phyloP scores from a whole-genome alignment of 1,140 invertebrate genomes.

The Orussus abietinus region DNA sequence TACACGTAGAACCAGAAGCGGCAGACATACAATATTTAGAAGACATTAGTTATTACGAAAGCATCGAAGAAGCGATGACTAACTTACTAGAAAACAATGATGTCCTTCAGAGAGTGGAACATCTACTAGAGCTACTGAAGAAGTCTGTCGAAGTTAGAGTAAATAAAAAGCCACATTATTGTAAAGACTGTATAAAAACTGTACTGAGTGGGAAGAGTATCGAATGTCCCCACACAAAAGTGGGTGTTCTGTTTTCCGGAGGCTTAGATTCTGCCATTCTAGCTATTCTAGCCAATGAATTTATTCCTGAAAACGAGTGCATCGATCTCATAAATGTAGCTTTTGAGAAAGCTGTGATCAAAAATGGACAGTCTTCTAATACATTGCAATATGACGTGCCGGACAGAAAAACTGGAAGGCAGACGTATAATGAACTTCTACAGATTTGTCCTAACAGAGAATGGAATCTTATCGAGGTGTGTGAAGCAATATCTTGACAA shows the following conservation, averaged over 20 bases:
- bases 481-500: no score
- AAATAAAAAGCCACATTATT: slow-evolving; percentile 62
- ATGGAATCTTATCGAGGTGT: slow-evolving; percentile 70
- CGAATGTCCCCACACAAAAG: slow-evolving; percentile 66
- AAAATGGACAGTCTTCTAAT: slow-evolving; percentile 25
- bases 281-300: slow-evolving; percentile 74
- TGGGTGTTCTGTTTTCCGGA: slow-evolving; percentile 90
- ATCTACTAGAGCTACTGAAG: slow-evolving; percentile 57
- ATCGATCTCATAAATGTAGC: slow-evolving; percentile 97
- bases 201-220: slow-evolving; percentile 21
- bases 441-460: slow-evolving; percentile 64
- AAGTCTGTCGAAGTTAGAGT: slow-evolving; percentile 64
- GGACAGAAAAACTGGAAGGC: slow-evolving; percentile 73
- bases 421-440: slow-evolving; percentile 71
- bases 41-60: slow-evolving; percentile 37
- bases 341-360: slow-evolving; percentile 64
- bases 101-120: slow-evolving; percentile 49
- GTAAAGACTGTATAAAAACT: slow-evolving; percentile 60
- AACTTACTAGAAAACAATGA: slow-evolving; percentile 43
- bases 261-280: slow-evolving; percentile 92
- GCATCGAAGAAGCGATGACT: slow-evolving; percentile 52
- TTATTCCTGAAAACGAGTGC: slow-evolving; percentile 62
- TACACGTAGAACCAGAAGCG: slow-evolving; percentile 42
- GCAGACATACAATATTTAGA: slow-evolving; percentile 48
- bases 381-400: slow-evolving; percentile 70